phyloP scores from a whole-genome alignment of 1,140 invertebrate genomes.

The Trachymyrmex cornetzi region DNA sequence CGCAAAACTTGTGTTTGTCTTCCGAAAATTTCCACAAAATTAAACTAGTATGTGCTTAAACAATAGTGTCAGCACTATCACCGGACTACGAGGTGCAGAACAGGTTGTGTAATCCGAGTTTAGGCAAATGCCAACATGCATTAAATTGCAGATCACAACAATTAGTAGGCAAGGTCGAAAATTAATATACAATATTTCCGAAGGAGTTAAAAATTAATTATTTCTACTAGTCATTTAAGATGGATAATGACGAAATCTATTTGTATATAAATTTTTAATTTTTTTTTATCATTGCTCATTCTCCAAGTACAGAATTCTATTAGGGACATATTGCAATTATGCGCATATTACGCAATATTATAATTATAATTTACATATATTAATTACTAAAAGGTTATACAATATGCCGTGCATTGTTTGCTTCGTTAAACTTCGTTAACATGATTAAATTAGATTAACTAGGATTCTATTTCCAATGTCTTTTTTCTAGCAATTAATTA shows the following conservation, averaged over 20 bases:
- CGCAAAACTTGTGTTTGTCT: background rate
- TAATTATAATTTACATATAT: constrained; percentile 16
- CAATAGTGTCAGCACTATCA: constrained; percentile 22
- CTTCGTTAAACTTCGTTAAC: background rate
- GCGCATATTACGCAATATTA: background rate
- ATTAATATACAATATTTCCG: background rate
- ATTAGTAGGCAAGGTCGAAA: background rate
- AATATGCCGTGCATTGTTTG: background rate
- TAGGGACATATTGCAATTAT: background rate
- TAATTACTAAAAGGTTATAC: constrained; percentile 20
- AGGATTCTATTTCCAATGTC: background rate
- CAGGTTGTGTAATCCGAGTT: constrained; percentile 26
- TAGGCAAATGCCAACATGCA: background rate
- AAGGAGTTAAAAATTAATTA: background rate
- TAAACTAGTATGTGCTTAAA: constrained; percentile 3
- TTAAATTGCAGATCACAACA: constrained; percentile 3
- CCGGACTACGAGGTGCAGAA: background rate
- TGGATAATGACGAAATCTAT: background rate
- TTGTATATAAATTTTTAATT: background rate
- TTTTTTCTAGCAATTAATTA: background rate
- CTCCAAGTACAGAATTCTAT: constrained; percentile 1
- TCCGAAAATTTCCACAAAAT: constrained; percentile 14
- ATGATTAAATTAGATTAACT: constrained; percentile 30
- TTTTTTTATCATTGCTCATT: background rate
- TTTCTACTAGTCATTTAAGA: background rate